phyloP scores from a whole-genome alignment of 1,140 invertebrate genomes.

The Palaemon carinicauda region DNA sequence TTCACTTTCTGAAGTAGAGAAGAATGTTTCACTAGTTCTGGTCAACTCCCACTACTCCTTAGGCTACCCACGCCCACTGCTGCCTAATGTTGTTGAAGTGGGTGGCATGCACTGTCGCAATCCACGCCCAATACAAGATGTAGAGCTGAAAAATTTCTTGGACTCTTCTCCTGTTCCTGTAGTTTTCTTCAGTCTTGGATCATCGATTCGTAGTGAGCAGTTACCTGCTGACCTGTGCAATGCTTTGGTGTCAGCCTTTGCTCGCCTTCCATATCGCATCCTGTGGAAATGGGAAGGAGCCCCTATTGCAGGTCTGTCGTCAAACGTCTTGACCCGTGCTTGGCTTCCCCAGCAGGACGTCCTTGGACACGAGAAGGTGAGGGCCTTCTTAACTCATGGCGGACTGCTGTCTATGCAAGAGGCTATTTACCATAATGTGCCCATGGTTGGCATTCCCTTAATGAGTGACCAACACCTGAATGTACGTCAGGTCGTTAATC shows the following conservation, averaged over 20 bases:
- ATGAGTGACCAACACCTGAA: slow-evolving; percentile 70
- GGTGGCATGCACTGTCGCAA: slow-evolving; percentile 70
- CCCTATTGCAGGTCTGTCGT: slow-evolving; percentile 31
- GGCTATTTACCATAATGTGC: slow-evolving; percentile 75
- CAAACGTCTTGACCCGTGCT: slow-evolving; percentile 55
- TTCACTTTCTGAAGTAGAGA: slow-evolving; percentile 64
- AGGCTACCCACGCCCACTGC: slow-evolving; percentile 66
- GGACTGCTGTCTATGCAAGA: slow-evolving; percentile 76
- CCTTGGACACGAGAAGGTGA: slow-evolving; percentile 50
- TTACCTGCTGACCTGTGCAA: slow-evolving; percentile 27
- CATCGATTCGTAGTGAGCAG: slow-evolving; percentile 46
- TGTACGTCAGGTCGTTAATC: slow-evolving; percentile 62
- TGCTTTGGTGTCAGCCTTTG: slow-evolving; percentile 46
- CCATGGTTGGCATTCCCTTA: slow-evolving; percentile 76
- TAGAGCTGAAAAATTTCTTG: slow-evolving; percentile 39
- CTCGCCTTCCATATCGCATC: slow-evolving; percentile 57
- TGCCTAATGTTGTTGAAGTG: slow-evolving; percentile 69
- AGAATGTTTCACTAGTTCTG: slow-evolving; percentile 68
- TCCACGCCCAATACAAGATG: slow-evolving; percentile 58
- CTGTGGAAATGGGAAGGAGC: slow-evolving; percentile 61
- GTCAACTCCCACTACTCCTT: slow-evolving; percentile 70
- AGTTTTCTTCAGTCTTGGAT: slow-evolving; percentile 57
- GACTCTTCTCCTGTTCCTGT: slow-evolving; percentile 39
- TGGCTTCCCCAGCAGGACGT: slow-evolving; percentile 61
- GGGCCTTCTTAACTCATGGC: slow-evolving; percentile 76